Percentiles rank a stretch among this genome's conserved stretches.
Evolutionary conservation across 2,797 vertebrate genomes (phyloP).

Genomic region (Peromyscus attwateri): DNA sequence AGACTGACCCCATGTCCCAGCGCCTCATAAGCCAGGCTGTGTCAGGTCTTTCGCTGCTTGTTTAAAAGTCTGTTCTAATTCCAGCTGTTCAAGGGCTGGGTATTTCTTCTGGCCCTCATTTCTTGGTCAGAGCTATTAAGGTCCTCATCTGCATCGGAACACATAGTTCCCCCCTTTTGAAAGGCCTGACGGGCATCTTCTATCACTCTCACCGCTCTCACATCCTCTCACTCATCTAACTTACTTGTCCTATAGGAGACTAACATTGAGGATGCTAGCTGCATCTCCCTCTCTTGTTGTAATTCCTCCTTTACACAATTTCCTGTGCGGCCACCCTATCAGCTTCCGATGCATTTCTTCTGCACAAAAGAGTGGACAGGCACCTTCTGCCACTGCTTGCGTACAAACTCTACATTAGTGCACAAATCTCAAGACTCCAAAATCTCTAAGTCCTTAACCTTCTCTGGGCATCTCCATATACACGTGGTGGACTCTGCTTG

Average conservation of each 20-base stretch:
- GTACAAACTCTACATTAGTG: background rate
- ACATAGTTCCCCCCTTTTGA: background rate
- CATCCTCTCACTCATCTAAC: background rate
- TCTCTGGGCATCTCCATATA: background rate
- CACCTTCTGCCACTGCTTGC: background rate
- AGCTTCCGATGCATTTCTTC: background rate
- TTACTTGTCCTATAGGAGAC: background rate
- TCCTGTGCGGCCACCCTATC: background rate
- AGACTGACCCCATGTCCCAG: background rate
- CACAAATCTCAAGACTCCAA: background rate
- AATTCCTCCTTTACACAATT: background rate
- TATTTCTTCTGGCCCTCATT: background rate
- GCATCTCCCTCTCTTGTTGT: background rate
- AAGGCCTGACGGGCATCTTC: background rate
- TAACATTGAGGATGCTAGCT: background rate
- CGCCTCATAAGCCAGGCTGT: background rate
- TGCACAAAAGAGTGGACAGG: background rate
- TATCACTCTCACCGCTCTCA: background rate
- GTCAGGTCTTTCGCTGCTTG: background rate
- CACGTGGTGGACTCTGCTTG: background rate
- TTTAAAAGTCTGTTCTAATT: background rate
- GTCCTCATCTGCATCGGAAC: background rate
- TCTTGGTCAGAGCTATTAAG: background rate
- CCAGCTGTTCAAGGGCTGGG: background rate
- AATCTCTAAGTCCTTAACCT: background rate